Base-by-base conservation (phyloP, 2,113 vertebrate species). In the Colistium nudipinnis region DNA sequence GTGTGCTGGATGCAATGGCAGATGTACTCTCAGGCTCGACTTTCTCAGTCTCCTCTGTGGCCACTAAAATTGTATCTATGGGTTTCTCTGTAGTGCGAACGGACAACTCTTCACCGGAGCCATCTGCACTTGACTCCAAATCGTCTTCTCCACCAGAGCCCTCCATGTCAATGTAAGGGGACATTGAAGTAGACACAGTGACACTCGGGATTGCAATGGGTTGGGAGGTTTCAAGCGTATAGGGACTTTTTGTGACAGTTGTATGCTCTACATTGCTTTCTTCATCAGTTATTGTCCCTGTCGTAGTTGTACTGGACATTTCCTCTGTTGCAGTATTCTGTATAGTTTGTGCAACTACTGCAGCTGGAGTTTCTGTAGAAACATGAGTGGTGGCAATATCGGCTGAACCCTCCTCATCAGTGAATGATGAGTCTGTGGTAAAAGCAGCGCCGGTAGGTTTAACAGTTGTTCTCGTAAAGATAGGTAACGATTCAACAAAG, bases 1-100 rank as follows among this genome's bases (percentile, higher is more conserved):
- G 72, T 56, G 59, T 49, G 61, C 52, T 74, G 7, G 54, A 59
- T n/a, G 30, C 30, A 0, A 19, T 60, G 27, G 67, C 52, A 35
- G 44, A 65, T 36, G 53, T 72, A 7, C 7, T 76, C 13, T 52
- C 3, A 17, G 11, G 39, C n/a, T 87, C 76, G 60, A 74, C 64
- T 35, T 31, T 78, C 76, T 92, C 89, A 44, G 78, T 71, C 43
- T 92, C 88, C 64, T 90, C 88, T 38, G 88, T 90, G 39, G 57
- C 53, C 14, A 78, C 66, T 53, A 19, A 27, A 62, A 70, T 81
- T 49, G 76, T 62, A 27, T 70, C 33, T 41, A 44, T 25, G 11
- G 66, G 47, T 31, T 70, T 82, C 69, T 63, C 64, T 17, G 47
- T 70, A 41, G 78, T 30, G 6, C 73, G 73, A 60, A 11, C 28